A percentile compares a stretch with the other conserved stretches of the same genome.
Evolutionary conservation across 2,888 invertebrate genomes (phyloP).

Genomic region (Elaeidobius kamerunicus): DNA sequence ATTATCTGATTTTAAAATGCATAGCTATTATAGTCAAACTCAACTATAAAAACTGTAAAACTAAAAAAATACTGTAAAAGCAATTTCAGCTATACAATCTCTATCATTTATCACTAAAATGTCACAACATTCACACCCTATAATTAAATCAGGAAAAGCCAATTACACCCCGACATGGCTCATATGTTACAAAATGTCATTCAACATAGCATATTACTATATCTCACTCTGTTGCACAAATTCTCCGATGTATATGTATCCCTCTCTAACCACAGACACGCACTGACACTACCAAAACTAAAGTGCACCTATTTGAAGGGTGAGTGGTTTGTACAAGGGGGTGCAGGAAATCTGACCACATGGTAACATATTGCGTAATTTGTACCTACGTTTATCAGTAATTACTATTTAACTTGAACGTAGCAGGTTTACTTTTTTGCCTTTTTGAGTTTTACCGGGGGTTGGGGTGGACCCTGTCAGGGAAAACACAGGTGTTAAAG

Average conservation of each 20-base stretch:
- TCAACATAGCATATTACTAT: too few relatives aligned
- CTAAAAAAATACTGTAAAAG: neutral
- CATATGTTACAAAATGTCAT: conserved; percentile 38
- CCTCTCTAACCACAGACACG: conserved; percentile 15
- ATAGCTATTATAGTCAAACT: too few relatives aligned
- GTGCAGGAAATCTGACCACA: conserved; percentile 31
- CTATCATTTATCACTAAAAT: conserved; percentile 31
- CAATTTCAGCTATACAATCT: conserved; percentile 1
- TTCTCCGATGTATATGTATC: neutral
- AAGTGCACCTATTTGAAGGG: conserved; percentile 27
- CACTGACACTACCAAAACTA: conserved; percentile 7
- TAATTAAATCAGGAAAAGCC: conserved; percentile 36
- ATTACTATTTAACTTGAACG: conserved; percentile 31
- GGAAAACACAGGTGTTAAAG: conserved; percentile 33
- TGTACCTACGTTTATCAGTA: conserved; percentile 39
- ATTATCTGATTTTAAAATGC: too few relatives aligned
- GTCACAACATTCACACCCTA: conserved; percentile 34
- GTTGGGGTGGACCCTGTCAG: conserved; percentile 18
- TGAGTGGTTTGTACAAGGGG: conserved; percentile 21
- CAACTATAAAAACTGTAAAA: too few relatives aligned
- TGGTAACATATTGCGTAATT: conserved; percentile 44
- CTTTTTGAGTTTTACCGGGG: conserved; percentile 12
- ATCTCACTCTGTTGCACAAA: neutral
- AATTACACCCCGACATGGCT: conserved; percentile 34
- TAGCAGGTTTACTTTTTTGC: conserved; percentile 20